phyloP scores from a whole-genome alignment of 2,888 invertebrate species.

The Poecilus cupreus region DNA sequence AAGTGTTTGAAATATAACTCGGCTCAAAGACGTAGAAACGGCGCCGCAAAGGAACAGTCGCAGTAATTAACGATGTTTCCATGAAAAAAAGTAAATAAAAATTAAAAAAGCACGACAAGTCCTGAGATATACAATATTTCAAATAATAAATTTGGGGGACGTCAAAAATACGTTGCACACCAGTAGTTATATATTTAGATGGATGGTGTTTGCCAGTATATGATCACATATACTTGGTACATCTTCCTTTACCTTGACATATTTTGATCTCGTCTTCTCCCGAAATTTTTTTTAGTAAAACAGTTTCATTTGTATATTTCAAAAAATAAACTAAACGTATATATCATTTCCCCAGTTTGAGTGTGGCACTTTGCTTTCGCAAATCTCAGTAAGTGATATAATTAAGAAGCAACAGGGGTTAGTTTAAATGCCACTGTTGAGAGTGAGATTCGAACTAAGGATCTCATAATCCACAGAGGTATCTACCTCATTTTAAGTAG shows the following conservation, averaged over 20 bases:
- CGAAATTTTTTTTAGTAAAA: too few species aligned
- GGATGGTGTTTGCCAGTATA: constrained; percentile 45
- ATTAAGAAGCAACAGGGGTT: too few species aligned
- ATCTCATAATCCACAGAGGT: too few species aligned
- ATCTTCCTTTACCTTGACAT: neutral
- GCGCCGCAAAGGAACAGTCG: constrained; percentile 46
- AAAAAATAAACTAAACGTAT: too few species aligned
- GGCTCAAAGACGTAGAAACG: constrained; percentile 9
- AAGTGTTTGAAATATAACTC: constrained; percentile 57
- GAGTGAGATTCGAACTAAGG: too few species aligned
- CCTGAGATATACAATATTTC: constrained; percentile 70
- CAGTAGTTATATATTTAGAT: constrained; percentile 46
- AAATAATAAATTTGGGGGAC: constrained; percentile 71
- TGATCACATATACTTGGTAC: neutral
- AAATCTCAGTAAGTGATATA: too few species aligned
- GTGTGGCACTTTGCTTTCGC: too few species aligned
- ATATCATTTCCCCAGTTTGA: too few species aligned
- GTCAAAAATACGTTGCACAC: constrained; percentile 51
- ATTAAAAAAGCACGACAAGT: constrained; percentile 42
- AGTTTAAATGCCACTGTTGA: too few species aligned
- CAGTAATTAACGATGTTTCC: constrained; percentile 57
- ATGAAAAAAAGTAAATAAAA: constrained; percentile 44
- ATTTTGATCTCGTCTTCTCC: neutral
- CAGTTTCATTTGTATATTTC: too few species aligned
- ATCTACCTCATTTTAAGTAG: too few species aligned